These are phyloP conservation scores for Coreoperca whiteheadi DNA, from an alignment of 2,113 vertebrate genomes.

Conservation along the genomic window DNA sequence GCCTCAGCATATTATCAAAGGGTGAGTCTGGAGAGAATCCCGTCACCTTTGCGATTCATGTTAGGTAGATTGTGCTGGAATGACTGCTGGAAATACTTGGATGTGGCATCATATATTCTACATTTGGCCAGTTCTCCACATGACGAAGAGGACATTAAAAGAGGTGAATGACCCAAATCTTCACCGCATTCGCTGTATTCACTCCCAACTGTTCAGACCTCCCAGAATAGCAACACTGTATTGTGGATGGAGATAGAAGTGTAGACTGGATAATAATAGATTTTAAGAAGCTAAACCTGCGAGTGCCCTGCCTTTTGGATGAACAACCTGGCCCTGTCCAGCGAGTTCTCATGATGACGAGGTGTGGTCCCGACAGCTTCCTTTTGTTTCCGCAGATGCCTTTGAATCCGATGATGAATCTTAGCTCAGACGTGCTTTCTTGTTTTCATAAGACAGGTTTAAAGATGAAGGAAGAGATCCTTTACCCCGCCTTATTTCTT, in stretches of 20 bases:
- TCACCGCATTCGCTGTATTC: background rate
- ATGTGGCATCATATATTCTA: background rate
- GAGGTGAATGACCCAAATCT: background rate
- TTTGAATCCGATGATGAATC: slow-evolving; percentile 68
- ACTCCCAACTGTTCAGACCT: background rate
- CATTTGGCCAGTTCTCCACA: background rate
- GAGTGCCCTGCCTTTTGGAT: slow-evolving; percentile 28
- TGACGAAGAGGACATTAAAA: background rate
- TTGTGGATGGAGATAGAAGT: background rate
- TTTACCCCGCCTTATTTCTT: slow-evolving; percentile 3
- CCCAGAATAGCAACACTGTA: background rate
- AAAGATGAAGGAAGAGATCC: slow-evolving; percentile 56
- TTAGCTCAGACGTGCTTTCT: slow-evolving; percentile 50
- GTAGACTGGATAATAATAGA: slow-evolving; percentile 14
- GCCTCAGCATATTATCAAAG: background rate
- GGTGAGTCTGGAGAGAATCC: background rate
- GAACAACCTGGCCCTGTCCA: slow-evolving; percentile 27
- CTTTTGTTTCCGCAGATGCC: slow-evolving; percentile 59
- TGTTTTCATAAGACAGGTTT: slow-evolving; percentile 58
- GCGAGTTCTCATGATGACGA: slow-evolving; percentile 28
- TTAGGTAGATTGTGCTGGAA: no score
- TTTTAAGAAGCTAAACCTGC: slow-evolving; percentile 12
- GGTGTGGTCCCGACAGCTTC: slow-evolving; percentile 39
- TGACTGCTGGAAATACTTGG: background rate
- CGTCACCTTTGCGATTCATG: background rate